Conservation (phyloP, 1,140 invertebrate genomes). For the Drosophila quadrilineata region DNA sequence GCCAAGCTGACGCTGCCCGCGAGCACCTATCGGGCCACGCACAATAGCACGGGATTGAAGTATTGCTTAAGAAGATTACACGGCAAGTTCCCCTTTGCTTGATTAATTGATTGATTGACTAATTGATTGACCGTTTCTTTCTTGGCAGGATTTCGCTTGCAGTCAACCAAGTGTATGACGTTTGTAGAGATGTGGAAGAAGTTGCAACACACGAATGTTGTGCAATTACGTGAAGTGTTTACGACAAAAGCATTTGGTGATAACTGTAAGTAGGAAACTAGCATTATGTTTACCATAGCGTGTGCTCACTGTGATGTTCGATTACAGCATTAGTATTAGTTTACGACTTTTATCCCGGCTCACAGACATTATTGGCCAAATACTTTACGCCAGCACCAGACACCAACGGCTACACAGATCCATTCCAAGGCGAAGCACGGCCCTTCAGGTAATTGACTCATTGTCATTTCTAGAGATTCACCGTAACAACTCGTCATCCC, state of each 20-base stretch:
- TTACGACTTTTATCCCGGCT: conserved; percentile 96
- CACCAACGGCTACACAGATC: conserved; percentile 88
- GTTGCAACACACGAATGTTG: conserved; percentile 95
- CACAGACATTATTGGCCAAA: conserved; percentile 92
- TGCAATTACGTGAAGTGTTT: conserved; percentile 95
- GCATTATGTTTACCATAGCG: too few species aligned
- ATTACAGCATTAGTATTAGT: conserved; percentile 95
- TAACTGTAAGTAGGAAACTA: conserved; percentile 88
- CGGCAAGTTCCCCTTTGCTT: conserved; percentile 65
- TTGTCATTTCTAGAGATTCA: not conserved
- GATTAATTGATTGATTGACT: not conserved
- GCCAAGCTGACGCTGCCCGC: conserved; percentile 88
- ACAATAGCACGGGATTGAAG: conserved; percentile 92
- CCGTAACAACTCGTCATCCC: not conserved
- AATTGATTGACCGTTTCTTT: not conserved
- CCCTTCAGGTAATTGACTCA: conserved; percentile 82
- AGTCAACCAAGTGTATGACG: conserved; percentile 92
- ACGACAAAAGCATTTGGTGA: conserved; percentile 97
- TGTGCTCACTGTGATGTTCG: too few species aligned
- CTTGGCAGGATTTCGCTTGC: conserved; percentile 85
- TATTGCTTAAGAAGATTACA: conserved; percentile 95
- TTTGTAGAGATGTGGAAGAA: conserved; percentile 96
- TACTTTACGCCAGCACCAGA: conserved; percentile 89
- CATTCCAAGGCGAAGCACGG: conserved; percentile 91
- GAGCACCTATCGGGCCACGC: conserved; percentile 95